Base-by-base conservation (phyloP, 2,888 invertebrate species). In the Eucera pruinosa region DNA sequence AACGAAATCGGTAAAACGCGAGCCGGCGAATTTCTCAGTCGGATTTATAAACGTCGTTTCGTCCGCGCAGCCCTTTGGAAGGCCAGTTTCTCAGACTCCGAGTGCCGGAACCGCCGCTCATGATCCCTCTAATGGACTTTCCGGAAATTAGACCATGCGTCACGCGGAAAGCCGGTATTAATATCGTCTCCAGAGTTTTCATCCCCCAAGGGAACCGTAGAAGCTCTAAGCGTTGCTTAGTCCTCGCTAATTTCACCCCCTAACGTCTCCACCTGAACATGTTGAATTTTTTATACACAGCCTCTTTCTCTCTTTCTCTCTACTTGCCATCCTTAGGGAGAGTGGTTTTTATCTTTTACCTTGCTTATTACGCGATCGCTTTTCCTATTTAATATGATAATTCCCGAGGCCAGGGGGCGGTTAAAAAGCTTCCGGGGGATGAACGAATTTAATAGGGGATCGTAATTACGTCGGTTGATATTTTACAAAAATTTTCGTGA, bases 81-180 rank as follows among this genome's bases (percentile, higher is more conserved):
- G 78, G 78, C 73, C 64, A 66, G 69, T 77, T 75, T 62, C 70
- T 62, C 55, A 52, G 39, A 71, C 65, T 72, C 62, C 52, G 43
- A 43, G 27, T 60, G 60, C 57, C 52, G 45, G 61, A 52, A 52
- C 67, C 76, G 47, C 67, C 76, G 68, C 69, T 67, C 77, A 47
- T 47, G 80, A 80, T 72, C 75, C 57, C 78, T 74, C 83, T 88
- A 87, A 87, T 89, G 87, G 86, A 87, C 87, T 89, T 88, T 87
- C 86, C 80, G 86, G 83, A 87, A 88, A 89, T 89, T 89, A 88
- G 86, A 86, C 84, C 87, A 88, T 89, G 87, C 86, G 87, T 90
- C 87, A 88, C 80, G 80, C 69, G 81, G 62, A 86, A 83, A 79
- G 76, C 83, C 70, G 57, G 80, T 80, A 87, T 87, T 88, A 87